phyloP scores from a whole-genome alignment of 64 coral and sea anemone species.

The Pocillopora verrucosa region DNA sequence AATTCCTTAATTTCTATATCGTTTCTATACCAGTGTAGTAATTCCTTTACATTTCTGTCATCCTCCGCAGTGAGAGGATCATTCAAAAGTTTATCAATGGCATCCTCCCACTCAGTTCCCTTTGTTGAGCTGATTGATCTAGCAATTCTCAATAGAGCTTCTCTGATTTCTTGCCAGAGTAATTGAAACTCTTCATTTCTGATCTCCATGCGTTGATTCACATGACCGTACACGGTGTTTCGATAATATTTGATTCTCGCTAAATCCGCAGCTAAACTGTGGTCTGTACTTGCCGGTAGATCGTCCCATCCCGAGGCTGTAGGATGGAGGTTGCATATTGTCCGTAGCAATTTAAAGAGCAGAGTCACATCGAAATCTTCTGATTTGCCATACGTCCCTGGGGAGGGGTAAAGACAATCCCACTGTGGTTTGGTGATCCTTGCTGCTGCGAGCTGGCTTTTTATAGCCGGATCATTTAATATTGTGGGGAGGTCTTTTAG shows the following conservation, averaged over 20 bases:
- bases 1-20: neutral
- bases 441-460: neutral
- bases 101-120: neutral
- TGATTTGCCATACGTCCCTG: neutral
- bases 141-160: neutral
- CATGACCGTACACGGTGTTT: neutral
- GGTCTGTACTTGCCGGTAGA: neutral
- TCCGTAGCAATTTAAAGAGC: no score
- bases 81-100: neutral
- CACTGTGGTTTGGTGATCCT: neutral
- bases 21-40: neutral
- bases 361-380: no score
- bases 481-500: neutral
- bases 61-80: neutral
- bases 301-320: neutral
- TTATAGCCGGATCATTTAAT: neutral
- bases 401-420: neutral
- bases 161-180: constrained; percentile 23
- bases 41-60: neutral
- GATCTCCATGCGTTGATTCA: no score
- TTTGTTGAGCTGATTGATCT: neutral
- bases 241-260: constrained; percentile 15
- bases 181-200: neutral
- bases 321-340: neutral
- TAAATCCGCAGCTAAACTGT: neutral